These are phyloP conservation scores for Otolemur garnettii DNA, from an alignment of 2,113 vertebrate species.

Conservation along the genomic window DNA sequence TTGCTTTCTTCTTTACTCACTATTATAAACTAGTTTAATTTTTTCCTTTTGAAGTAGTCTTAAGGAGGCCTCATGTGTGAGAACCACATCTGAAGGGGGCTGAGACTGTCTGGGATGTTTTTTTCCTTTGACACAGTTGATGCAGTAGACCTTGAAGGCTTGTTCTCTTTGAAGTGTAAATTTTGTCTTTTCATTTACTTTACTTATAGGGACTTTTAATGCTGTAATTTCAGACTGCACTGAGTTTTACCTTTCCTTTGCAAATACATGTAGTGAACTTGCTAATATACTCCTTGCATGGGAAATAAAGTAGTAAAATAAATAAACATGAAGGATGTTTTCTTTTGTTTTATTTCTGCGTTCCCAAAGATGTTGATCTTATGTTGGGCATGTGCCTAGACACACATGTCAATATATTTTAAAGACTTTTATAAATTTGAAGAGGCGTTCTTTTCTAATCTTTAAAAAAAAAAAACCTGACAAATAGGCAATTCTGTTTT, in stretches of 20 bases:
- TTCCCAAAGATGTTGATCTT: neutral
- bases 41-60: conserved; percentile 41
- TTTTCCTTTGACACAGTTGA: conserved; percentile 45
- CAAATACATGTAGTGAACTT: conserved; percentile 51
- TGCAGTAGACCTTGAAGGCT: neutral
- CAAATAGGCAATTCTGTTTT: neutral
- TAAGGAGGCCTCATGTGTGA: neutral
- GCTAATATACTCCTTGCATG: conserved; percentile 20
- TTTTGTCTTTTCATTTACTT: conserved; percentile 42
- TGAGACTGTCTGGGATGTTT: neutral
- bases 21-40: conserved; percentile 26
- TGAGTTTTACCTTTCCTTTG: conserved; percentile 49
- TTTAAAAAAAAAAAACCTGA: no score
- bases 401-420: neutral
- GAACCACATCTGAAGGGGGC: neutral
- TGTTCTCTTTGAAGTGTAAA: neutral
- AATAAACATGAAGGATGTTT: conserved; percentile 54
- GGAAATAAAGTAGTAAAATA: conserved; percentile 60
- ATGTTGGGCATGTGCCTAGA: conserved; percentile 3
- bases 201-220: conserved; percentile 38
- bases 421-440: conserved; percentile 48
- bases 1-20: conserved; percentile 30
- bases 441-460: conserved; percentile 34
- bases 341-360: conserved; percentile 60
- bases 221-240: conserved; percentile 29